Conservation (phyloP, 2,888 invertebrate species). For the Cephus pygmeus region DNA sequence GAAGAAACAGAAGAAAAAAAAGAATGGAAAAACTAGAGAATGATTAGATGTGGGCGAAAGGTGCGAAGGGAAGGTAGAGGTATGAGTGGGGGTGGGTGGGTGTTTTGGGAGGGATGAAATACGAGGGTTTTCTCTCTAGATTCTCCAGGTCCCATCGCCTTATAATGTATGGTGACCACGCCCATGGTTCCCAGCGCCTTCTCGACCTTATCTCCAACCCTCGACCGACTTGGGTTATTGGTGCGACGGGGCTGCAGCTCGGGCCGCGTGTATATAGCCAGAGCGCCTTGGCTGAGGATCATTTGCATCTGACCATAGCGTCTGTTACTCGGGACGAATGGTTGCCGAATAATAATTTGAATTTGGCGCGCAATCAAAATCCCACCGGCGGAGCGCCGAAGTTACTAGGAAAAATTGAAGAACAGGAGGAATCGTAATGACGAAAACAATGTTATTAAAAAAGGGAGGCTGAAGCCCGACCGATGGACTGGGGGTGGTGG, state of each 20-base stretch:
- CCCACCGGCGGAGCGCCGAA: no score
- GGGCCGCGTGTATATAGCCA: no score
- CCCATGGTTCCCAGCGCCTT: not conserved
- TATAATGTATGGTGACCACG: constrained; percentile 1
- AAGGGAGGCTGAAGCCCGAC: not conserved
- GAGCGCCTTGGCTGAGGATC: no score
- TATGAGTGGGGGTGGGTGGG: constrained; percentile 6
- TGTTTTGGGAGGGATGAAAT: constrained; percentile 12
- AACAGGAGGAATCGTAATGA: not conserved
- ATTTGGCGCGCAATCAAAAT: no score
- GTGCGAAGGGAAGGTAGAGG: constrained; percentile 7
- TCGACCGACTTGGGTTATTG: not conserved
- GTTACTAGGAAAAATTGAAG: no score
- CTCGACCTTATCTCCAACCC: constrained; percentile 1
- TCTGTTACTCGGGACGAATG: no score
- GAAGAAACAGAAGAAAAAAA: not conserved
- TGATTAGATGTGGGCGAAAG: constrained; percentile 17
- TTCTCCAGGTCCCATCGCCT: constrained; percentile 1
- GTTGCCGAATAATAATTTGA: no score
- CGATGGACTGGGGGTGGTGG: not conserved
- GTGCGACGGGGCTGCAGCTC: not conserved
- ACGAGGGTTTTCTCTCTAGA: not conserved
- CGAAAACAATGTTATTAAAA: constrained; percentile 5
- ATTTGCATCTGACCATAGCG: no score
- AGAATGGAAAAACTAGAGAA: not conserved